Percentiles rank a stretch among this genome's conserved stretches.
Conservation (phyloP, 1,140 invertebrate species). For the Brachionus asplanchnoidis region DNA sequence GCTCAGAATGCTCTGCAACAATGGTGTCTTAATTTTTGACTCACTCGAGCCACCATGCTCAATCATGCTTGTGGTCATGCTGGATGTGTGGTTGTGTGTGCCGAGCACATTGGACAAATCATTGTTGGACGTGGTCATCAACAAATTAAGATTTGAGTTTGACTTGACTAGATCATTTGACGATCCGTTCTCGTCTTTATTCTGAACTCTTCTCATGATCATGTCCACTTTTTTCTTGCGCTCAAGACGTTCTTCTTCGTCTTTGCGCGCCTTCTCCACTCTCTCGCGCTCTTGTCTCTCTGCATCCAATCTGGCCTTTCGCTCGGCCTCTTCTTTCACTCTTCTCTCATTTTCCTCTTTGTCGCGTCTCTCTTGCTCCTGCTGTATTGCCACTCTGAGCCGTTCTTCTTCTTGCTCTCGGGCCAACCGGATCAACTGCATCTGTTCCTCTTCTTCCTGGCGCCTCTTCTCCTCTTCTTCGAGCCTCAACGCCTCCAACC, state of each 20-base stretch:
- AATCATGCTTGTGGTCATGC: slow-evolving; percentile 38
- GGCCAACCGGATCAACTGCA: background rate
- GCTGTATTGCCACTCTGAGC: background rate
- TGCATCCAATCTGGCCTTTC: background rate
- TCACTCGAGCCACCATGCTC: background rate
- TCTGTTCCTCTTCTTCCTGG: slow-evolving; percentile 27
- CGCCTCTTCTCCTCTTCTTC: slow-evolving; percentile 13
- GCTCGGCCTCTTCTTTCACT: slow-evolving; percentile 35
- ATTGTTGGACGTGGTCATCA: slow-evolving; percentile 10
- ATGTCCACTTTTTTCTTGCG: slow-evolving; percentile 25
- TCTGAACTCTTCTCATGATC: slow-evolving; percentile 40
- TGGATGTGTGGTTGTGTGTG: background rate
- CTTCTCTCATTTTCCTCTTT: slow-evolving; percentile 17
- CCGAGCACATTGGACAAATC: slow-evolving; percentile 5
- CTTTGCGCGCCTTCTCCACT: slow-evolving; percentile 1
- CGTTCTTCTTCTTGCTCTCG: slow-evolving; percentile 38
- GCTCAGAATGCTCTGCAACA: slow-evolving; percentile 37
- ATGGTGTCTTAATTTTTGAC: slow-evolving; percentile 27
- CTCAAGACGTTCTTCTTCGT: slow-evolving; percentile 41
- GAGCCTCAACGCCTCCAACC: background rate
- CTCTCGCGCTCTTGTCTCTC: background rate
- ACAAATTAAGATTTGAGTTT: background rate
- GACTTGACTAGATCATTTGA: background rate
- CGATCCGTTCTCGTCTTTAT: slow-evolving; percentile 13
- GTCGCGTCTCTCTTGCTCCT: slow-evolving; percentile 10